Base-by-base conservation (phyloP, 1,140 invertebrate genomes). In the Trichomalopsis sarcophagae region DNA sequence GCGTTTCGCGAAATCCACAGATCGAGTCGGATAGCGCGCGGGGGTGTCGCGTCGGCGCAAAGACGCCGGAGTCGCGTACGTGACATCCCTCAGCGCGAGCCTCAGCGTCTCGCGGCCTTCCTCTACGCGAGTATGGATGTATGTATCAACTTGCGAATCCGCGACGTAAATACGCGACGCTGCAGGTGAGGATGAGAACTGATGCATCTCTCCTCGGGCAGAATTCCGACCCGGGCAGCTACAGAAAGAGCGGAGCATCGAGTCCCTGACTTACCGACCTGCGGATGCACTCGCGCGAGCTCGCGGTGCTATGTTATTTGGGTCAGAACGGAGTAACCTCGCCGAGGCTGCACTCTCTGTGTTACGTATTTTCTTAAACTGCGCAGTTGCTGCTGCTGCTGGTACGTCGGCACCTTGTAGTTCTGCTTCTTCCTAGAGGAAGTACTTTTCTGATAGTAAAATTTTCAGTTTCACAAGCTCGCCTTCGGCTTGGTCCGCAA, bases 301-400 rank as follows among this genome's bases (percentile, higher is more conserved):
- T 27, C 27, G 27, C 27, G 27, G 1, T 62, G 50, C 14, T 62
- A 17, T 62, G 9, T 78, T 78, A 78, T 84, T 84, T 40, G 66
- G 82, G 82, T 84, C 82, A 84, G 75, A 84, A 84, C 82, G 82
- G 30, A 84, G 75, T 84, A 84, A 78, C 82, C 82, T 84, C n/a
- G 9, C 30, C 75, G 75, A 84, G 66, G 75, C 27, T 84, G 36
- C 81, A 47, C 40, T 36, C 33, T 36, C 3, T 3, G 33, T 44
- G 23, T 62, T 62, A 62, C 81, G 71, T 55, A 75, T 78, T 66
- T 71, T 78, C 50, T 84, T 84, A 30, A 78, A 84, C 71, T 82
- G 74, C 27, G 50, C 71, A 55, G n/a, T 71, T 68, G 10, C 30
- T 69, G 23, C 23, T 1, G 23, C 13, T 81, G 44, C 17, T 7